phyloP scores from a whole-genome alignment of 2,113 vertebrate species.

The Neopipo cinnamomea region DNA sequence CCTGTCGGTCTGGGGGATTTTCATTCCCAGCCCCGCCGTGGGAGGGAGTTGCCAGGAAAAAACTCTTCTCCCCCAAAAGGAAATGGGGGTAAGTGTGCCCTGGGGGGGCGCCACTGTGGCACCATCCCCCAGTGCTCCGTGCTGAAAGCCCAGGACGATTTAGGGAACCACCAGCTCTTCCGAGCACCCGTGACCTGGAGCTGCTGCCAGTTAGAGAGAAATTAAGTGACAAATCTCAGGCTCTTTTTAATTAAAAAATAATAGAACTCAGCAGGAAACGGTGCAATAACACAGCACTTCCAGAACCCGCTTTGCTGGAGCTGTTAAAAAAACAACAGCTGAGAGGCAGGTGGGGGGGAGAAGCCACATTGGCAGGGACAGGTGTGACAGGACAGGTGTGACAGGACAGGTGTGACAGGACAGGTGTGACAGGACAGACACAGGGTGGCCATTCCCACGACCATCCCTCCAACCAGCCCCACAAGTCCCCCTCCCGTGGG shows the following conservation, averaged over 20 bases:
- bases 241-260: not conserved
- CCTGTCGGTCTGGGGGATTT: not conserved
- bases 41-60: not conserved
- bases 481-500: not conserved
- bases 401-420: too few species aligned
- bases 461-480: not conserved
- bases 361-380: accelerated
- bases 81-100: not conserved
- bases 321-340: not conserved
- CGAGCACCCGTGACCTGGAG: accelerated
- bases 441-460: not conserved
- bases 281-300: not conserved
- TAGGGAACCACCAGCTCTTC: not conserved
- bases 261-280: not conserved
- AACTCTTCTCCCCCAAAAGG: not conserved
- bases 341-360: not conserved
- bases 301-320: not conserved
- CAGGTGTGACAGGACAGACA: not conserved
- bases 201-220: not conserved
- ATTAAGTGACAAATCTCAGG: not conserved
- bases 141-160: accelerated
- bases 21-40: not conserved
- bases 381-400: not conserved
- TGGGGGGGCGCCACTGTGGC: accelerated
- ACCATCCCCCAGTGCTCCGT: accelerated